Evolutionary conservation across 2,888 invertebrate genomes (phyloP).

Genomic region (Hecatera dysodea): DNA sequence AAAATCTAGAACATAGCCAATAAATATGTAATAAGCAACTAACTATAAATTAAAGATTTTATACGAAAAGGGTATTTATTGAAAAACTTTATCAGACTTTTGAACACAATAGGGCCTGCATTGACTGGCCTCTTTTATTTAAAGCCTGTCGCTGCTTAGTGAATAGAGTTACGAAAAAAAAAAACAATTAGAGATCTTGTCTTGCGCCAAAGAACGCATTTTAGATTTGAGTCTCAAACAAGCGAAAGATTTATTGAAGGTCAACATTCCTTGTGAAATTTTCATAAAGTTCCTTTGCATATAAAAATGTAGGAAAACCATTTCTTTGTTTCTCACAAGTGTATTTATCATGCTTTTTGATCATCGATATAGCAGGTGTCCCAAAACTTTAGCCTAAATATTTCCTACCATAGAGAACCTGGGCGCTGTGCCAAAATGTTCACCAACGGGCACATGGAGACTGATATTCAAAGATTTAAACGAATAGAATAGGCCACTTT

Average conservation of each 20-base stretch:
- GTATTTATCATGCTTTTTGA: not conserved
- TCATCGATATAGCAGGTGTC: slow-evolving; percentile 7
- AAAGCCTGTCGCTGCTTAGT: not conserved
- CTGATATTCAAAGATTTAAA: slow-evolving; percentile 14
- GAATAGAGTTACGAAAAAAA: slow-evolving; percentile 19
- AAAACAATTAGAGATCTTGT: not conserved
- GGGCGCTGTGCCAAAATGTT: slow-evolving; percentile 9
- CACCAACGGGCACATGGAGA: not conserved
- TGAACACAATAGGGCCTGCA: slow-evolving; percentile 23
- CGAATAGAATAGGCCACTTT: not conserved
- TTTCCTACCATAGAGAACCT: slow-evolving; percentile 3
- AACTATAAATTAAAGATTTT: slow-evolving; percentile 20
- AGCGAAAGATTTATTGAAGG: slow-evolving; percentile 11
- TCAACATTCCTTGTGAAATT: not conserved
- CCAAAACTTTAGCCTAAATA: not conserved
- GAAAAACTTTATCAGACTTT: slow-evolving; percentile 37
- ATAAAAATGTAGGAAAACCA: not conserved
- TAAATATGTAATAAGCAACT: slow-evolving; percentile 18
- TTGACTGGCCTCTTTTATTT: slow-evolving; percentile 31
- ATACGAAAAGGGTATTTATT: slow-evolving; percentile 35
- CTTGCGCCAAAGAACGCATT: not conserved
- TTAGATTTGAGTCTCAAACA: slow-evolving; percentile 16
- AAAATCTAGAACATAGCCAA: slow-evolving; percentile 8
- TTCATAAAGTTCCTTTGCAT: not conserved
- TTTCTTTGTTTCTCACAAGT: not conserved